Base-by-base conservation (phyloP, 2,797 vertebrate species). In the Darevskia mixta region DNA sequence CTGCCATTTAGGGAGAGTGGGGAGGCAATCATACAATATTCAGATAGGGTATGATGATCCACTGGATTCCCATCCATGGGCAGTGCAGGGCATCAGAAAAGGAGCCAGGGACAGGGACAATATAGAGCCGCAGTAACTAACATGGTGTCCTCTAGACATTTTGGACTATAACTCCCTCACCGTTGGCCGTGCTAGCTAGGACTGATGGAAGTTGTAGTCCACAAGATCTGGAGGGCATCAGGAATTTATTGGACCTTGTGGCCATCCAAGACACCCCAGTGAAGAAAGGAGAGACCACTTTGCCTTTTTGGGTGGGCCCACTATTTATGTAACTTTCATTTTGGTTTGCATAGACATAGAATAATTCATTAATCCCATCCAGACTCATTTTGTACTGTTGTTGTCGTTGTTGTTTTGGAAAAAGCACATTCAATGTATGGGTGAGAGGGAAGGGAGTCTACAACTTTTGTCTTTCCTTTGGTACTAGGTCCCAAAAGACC, bases 361-460 rank as follows among this genome's bases (percentile, higher is more conserved):
- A 55, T 55, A 55, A 55, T 55, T 55, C 13, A 55, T 55, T 55
- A 55, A 55, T 15, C 13, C 13, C 49, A 55, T 15, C 49, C 15
- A 55, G 13, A 55, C 49, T 55, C 4, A 55, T 15, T 55, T 35
- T 35, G 35, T 35, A 2, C 35, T 89, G 67, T 87, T 61, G 25
- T n/a, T 91, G 80, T 83, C 85, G 87, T 80, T 88, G 83, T 90
- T 91, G 75, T 55, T 80, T 86, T 90, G 88, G 89, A 95, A 93
- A 66, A 80, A 66, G 67, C 11, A 43, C 88, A 92, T 94, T 95
- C 88, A 71, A 82, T 91, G 82, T 93, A 82, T 91, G 64, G 89
- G 87, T 92, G 80, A 82, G 76, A 82, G 41, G 90, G 80, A 75
- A 72, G 83, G 35, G 90, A 84, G 71, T 43, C 38, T 79, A 85